Evolutionary conservation across 2,888 invertebrate species (phyloP).

Genomic region (Anoncus sp.): DNA sequence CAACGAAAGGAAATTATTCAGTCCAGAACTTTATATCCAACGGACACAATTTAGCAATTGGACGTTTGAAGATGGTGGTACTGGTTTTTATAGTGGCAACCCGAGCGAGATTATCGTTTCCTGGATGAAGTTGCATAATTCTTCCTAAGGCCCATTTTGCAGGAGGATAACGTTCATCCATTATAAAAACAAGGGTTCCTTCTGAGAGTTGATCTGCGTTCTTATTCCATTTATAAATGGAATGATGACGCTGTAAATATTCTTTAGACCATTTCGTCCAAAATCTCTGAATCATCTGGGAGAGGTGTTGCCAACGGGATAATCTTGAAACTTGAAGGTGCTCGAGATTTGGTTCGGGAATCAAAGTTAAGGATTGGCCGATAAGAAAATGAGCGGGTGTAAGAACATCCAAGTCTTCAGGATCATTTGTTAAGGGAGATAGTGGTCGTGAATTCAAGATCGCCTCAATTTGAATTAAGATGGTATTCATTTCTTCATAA

Average conservation of each 20-base stretch:
- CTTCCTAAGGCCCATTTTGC: slow-evolving; percentile 7
- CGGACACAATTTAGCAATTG: not conserved
- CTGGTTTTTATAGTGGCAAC: not conserved
- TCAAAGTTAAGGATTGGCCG: slow-evolving; percentile 58
- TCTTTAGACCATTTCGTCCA: slow-evolving; percentile 71
- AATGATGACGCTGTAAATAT: slow-evolving; percentile 49
- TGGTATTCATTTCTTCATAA: slow-evolving; percentile 70
- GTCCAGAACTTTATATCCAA: no score
- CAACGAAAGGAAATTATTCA: no score
- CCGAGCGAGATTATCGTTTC: not conserved
- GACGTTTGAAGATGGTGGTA: not conserved
- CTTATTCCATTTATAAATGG: not conserved
- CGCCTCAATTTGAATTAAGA: slow-evolving; percentile 68
- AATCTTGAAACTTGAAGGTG: slow-evolving; percentile 63
- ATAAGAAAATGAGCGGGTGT: slow-evolving; percentile 76
- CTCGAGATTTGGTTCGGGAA: slow-evolving; percentile 66
- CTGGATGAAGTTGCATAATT: not conserved
- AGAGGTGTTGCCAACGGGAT: slow-evolving; percentile 70
- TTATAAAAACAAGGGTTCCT: not conserved
- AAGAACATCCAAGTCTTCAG: slow-evolving; percentile 62
- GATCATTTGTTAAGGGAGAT: slow-evolving; percentile 63
- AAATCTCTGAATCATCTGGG: slow-evolving; percentile 67
- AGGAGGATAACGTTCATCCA: not conserved
- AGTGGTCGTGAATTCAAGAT: slow-evolving; percentile 72
- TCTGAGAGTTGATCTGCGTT: not conserved